Percentiles rank a stretch among this genome's conserved stretches.
Evolutionary conservation across 2,797 vertebrate genomes (phyloP).

Genomic region (Tragopan temminckii): DNA sequence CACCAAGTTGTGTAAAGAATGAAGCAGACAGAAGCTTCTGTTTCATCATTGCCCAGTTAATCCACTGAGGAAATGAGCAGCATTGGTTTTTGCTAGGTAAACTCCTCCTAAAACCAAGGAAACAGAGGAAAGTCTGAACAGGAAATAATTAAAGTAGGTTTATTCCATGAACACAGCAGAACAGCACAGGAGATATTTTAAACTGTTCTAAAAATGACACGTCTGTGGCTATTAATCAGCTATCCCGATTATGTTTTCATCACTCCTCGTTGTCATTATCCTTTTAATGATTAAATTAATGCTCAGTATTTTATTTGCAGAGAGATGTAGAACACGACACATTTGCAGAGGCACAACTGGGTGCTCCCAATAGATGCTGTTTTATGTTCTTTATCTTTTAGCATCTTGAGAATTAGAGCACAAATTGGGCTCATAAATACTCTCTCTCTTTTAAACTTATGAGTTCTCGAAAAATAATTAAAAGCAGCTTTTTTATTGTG

Average conservation of each 20-base stretch:
- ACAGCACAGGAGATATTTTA: background rate
- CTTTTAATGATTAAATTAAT: slow-evolving; percentile 58
- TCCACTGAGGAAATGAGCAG: slow-evolving; percentile 88
- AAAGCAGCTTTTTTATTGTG: background rate
- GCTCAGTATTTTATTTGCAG: background rate
- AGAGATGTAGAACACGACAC: background rate
- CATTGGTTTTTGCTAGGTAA: slow-evolving; percentile 74
- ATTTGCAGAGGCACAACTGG: background rate
- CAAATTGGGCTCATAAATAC: slow-evolving; percentile 12
- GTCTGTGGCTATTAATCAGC: background rate
- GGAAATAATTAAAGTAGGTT: slow-evolving; percentile 78
- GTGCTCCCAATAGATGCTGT: background rate
- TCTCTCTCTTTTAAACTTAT: slow-evolving; percentile 9
- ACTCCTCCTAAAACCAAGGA: slow-evolving; percentile 77
- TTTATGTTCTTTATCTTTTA: slow-evolving; percentile 11
- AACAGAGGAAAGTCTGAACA: slow-evolving; percentile 71
- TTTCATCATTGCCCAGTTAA: slow-evolving; percentile 84
- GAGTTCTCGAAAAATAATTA: slow-evolving; percentile 56
- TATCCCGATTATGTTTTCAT: slow-evolving; percentile 52
- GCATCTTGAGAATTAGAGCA: background rate
- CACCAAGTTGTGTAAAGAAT: slow-evolving; percentile 90
- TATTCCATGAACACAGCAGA: slow-evolving; percentile 38
- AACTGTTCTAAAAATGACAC: slow-evolving; percentile 38
- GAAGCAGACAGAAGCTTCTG: slow-evolving; percentile 84
- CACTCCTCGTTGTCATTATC: background rate